phyloP scores from a whole-genome alignment of 1,140 invertebrate genomes.

The Harlomillsia oculata region DNA sequence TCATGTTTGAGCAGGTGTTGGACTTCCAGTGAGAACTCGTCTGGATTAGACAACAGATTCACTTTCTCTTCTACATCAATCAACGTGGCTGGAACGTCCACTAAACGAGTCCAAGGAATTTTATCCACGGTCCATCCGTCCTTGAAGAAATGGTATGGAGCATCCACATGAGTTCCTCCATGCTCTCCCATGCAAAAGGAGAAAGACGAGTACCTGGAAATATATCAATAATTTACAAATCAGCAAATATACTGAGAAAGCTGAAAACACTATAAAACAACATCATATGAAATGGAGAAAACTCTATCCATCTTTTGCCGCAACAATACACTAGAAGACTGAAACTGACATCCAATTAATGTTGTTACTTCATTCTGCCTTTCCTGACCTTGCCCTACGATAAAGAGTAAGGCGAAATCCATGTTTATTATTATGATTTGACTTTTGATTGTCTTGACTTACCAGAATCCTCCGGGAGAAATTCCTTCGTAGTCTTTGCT shows the following conservation, averaged over 20 bases:
- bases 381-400: too few relatives aligned
- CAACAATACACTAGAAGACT: not conserved
- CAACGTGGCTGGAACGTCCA: conserved; percentile 38
- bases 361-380: too few relatives aligned
- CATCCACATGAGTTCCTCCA: conserved; percentile 56
- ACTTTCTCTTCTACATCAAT: conserved; percentile 22
- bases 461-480: conserved; percentile 8
- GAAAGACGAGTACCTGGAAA: conserved; percentile 24
- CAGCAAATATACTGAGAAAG: too few relatives aligned
- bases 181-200: conserved; percentile 45
- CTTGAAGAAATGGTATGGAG: conserved; percentile 53
- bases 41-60: not conserved
- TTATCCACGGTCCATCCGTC: conserved; percentile 48
- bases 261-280: too few relatives aligned
- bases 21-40: conserved; percentile 21
- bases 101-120: conserved; percentile 49
- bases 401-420: too few relatives aligned
- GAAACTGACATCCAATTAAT: not conserved
- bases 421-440: too few relatives aligned
- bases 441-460: too few relatives aligned
- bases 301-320: not conserved
- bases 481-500: conserved; percentile 12
- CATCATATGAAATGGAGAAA: not conserved
- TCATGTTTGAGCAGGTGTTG: conserved; percentile 39
- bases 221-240: not conserved